Conservation (phyloP, 1,140 invertebrate genomes). For the Piezodorus guildinii region DNA sequence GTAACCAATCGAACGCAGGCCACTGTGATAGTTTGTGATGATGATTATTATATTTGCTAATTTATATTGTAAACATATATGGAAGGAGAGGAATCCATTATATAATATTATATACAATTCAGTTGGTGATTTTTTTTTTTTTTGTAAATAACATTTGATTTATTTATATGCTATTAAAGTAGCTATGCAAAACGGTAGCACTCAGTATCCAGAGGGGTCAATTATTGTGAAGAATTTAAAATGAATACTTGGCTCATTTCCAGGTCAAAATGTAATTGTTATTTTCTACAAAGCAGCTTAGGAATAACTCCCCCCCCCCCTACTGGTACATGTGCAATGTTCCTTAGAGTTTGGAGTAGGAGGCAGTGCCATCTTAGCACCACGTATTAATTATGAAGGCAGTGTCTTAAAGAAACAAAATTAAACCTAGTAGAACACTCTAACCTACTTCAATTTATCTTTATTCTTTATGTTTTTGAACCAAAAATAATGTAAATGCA, state of each 20-base stretch:
- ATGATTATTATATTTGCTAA: constrained; percentile 23
- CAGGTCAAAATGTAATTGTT: background rate
- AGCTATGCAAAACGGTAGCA: constrained; percentile 11
- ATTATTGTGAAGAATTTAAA: background rate
- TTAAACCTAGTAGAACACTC: no score
- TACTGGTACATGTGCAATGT: constrained; percentile 17
- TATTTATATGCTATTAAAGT: background rate
- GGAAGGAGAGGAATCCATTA: constrained; percentile 3
- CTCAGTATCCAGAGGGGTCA: constrained; percentile 6
- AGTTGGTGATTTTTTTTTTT: constrained; percentile 16
- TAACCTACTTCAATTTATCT: no score
- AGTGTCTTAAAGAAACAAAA: background rate
- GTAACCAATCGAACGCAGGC: constrained; percentile 23
- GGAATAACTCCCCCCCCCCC: background rate
- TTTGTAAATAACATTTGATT: constrained; percentile 11
- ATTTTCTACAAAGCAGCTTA: background rate
- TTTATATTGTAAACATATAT: constrained; percentile 22
- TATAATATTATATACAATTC: background rate
- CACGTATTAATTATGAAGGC: background rate
- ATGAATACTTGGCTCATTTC: background rate
- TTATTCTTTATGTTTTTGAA: no score
- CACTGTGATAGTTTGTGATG: constrained; percentile 29
- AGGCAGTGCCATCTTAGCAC: constrained; percentile 19
- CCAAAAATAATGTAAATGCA: no score
- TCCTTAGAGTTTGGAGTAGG: constrained; percentile 20